Conservation (phyloP, 35 echinoderm and acorn worm species). For the Apostichopus parvimensis region DNA sequence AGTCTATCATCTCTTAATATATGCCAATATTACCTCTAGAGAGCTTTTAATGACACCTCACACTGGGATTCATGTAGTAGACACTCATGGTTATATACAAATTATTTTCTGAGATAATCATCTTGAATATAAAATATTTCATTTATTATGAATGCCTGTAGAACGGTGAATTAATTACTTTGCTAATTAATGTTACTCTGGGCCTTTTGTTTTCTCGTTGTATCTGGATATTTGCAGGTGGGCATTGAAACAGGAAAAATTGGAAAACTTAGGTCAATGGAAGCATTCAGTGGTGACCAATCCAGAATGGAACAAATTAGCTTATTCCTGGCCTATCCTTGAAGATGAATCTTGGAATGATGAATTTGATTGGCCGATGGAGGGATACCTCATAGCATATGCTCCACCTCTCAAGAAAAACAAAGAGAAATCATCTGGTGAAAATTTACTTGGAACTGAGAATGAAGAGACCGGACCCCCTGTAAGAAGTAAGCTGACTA, state of each 20-base stretch:
- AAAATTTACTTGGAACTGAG: slow-evolving; percentile 3
- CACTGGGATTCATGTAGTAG: too few species aligned
- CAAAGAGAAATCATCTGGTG: slow-evolving; percentile 1
- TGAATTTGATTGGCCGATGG: slow-evolving; percentile 99
- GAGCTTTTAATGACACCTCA: too few species aligned
- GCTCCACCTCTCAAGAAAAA: slow-evolving; percentile 85
- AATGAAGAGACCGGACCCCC: neutral
- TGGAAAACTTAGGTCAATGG: slow-evolving; percentile 90
- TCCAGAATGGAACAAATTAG: slow-evolving; percentile 94
- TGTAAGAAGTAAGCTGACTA: slow-evolving; percentile 3
- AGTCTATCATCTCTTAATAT: too few species aligned
- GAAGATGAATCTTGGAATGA: slow-evolving; percentile 85
- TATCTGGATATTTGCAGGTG: slow-evolving; percentile 61
- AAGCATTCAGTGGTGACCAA: slow-evolving; percentile 89
- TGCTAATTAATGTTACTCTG: too few species aligned
- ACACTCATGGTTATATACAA: too few species aligned
- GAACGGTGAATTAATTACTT: too few species aligned
- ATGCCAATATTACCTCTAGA: too few species aligned
- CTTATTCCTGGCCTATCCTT: slow-evolving; percentile 91
- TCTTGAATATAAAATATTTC: too few species aligned
- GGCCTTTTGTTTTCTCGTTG: neutral
- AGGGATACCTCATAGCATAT: slow-evolving; percentile 90
- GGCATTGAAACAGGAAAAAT: slow-evolving; percentile 93
- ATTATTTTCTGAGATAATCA: too few species aligned
- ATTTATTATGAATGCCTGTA: too few species aligned